These are phyloP conservation scores for Talpa occidentalis DNA, from an alignment of 2,113 vertebrate genomes.

Conservation along the genomic window DNA sequence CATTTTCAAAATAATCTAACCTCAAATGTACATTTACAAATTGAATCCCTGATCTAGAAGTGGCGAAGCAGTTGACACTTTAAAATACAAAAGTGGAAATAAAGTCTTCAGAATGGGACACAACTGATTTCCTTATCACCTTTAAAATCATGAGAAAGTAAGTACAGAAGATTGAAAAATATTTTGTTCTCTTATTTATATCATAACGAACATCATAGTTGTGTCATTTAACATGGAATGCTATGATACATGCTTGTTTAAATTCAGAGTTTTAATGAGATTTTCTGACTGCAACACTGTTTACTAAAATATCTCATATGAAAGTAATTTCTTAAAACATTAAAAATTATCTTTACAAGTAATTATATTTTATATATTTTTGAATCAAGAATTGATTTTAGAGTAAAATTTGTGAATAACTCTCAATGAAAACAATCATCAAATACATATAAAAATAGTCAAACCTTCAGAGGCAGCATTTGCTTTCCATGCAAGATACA, in stretches of 20 bases:
- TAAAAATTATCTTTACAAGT: neutral
- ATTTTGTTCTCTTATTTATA: neutral
- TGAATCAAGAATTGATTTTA: constrained; percentile 9
- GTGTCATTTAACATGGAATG: neutral
- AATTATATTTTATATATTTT: constrained; percentile 8
- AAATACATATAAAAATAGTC: neutral
- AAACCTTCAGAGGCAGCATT: neutral
- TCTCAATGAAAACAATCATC: constrained; percentile 16
- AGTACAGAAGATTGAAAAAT: neutral
- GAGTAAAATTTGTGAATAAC: neutral
- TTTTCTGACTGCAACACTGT: constrained; percentile 18
- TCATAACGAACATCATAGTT: neutral
- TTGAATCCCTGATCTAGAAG: neutral
- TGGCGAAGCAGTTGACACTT: constrained; percentile 3
- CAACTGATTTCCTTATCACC: neutral
- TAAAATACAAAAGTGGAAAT: constrained; percentile 42
- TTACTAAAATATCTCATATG: neutral
- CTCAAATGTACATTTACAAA: neutral
- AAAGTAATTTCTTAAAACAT: constrained; percentile 26
- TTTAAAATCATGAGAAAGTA: constrained; percentile 20
- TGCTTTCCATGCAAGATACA: constrained; percentile 36
- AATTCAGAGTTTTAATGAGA: neutral
- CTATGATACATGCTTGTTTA: neutral
- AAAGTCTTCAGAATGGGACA: neutral
- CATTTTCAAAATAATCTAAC: neutral